Evolutionary conservation across 2,888 invertebrate genomes (phyloP).

Genomic region (Scaptomyza caliginosa): DNA sequence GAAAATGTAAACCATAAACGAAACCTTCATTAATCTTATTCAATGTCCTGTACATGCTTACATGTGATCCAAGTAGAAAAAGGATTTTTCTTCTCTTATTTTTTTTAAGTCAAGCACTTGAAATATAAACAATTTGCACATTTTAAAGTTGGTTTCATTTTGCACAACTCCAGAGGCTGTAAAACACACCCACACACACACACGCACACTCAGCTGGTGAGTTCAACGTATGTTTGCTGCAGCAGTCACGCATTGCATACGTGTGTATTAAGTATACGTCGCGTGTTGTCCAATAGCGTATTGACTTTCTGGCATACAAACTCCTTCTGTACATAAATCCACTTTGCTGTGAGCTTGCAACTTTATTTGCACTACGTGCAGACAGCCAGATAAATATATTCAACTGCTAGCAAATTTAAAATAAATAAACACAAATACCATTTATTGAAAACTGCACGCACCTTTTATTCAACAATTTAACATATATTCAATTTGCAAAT

Average conservation of each 20-base stretch:
- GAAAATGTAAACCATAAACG: conserved; percentile 63
- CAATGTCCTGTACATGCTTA: conserved; percentile 77
- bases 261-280: conserved; percentile 75
- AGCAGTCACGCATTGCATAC: conserved; percentile 71
- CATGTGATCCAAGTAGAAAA: conserved; percentile 32
- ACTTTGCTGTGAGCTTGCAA: conserved; percentile 38
- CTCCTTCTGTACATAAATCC: conserved; percentile 29
- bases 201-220: conserved; percentile 24
- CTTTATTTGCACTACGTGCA: conserved; percentile 73
- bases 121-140: conserved; percentile 78
- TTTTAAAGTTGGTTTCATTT: conserved; percentile 68
- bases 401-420: conserved; percentile 28
- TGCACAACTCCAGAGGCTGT: conserved; percentile 5
- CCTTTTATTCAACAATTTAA: background rate
- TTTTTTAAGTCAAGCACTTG: conserved; percentile 34
- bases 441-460: conserved; percentile 15
- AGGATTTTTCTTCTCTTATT: conserved; percentile 36
- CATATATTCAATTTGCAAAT: conserved; percentile 14
- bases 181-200: conserved; percentile 7
- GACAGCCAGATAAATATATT: conserved; percentile 44
- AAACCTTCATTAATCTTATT: conserved; percentile 77
- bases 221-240: conserved; percentile 26
- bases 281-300: conserved; percentile 59
- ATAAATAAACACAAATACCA: conserved; percentile 1
- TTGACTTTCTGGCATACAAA: conserved; percentile 43